Evolutionary conservation across 2,797 vertebrate species (phyloP), one percentile per base, ranked within the genome.

Genomic region (Catostomus latipinnis): DNA sequence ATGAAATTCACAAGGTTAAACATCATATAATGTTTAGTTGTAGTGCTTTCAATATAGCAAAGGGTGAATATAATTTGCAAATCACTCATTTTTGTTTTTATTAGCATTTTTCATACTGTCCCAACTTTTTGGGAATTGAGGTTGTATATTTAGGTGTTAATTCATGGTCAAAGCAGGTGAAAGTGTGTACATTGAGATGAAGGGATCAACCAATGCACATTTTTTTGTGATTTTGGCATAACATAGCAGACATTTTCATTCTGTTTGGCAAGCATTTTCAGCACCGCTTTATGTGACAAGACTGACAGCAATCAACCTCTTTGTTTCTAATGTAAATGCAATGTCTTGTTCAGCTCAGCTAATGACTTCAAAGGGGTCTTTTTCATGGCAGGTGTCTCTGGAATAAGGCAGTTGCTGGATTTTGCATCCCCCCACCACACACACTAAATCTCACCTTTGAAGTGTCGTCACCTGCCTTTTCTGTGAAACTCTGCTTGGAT

Each of bases 381-480:
- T 88, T 92, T 94, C 89, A 93, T 93, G 34, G 34, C 34, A 34
- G 34, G 34, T 34, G 34, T 34, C 85, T 90, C 88, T 92, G 91
- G 90, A 93, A 93, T 93, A 91, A 93, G 90, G 92, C 90, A 89
- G 91, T 90, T 90, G 91, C 88, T 84, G 88, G 88, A 91, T 81
- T 84, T 80, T 87, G 74, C 86, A 87, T 69, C 49, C 0, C 4
- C 6, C 8, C 16, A 18, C 71, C 8, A 34, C 34, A 22, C 34
- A 34, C 34, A 34, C 66, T 65, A 66, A 74, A n/a, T 48, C 43
- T 85, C 63, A 82, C 83, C 76, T 87, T 87, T 87, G 86, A 87
- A 82, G 84, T 75, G 62, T 82, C 82, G 78, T 76, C 81, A 73
- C 77, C 80, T 83, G 65, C 69, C 45, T 52, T 81, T 70, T 56